Evolutionary conservation across 1,140 invertebrate genomes (phyloP).

Genomic region (Lordiphosa clarofinis): DNA sequence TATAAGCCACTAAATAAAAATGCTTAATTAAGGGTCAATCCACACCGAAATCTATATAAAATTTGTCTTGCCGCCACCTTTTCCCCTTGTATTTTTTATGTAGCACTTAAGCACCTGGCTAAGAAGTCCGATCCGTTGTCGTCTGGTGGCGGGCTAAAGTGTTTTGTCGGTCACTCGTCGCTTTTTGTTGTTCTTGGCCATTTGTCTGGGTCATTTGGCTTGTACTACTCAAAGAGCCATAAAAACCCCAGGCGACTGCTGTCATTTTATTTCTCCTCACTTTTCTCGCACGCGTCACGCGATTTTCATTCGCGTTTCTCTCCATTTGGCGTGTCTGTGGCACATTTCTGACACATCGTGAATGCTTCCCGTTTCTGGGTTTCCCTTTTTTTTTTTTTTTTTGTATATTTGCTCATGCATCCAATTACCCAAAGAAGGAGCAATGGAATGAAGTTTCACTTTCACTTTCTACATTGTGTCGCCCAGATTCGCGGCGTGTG

Average conservation of each 20-base stretch:
- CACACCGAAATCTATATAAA: conserved; percentile 3
- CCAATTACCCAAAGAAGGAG: conserved; percentile 28
- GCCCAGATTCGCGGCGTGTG: conserved; percentile 17
- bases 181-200: conserved; percentile 29
- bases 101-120: conserved; percentile 36
- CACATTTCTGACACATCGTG: conserved; percentile 19
- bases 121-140: conserved; percentile 12
- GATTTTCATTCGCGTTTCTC: conserved; percentile 21
- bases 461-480: background rate
- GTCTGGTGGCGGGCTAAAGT: conserved; percentile 35
- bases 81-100: conserved; percentile 22
- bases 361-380: conserved; percentile 19
- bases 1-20: conserved; percentile 11
- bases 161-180: conserved; percentile 40
- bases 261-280: conserved; percentile 16
- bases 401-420: conserved; percentile 18
- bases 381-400: conserved; percentile 9
- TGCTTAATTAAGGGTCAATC: conserved; percentile 10
- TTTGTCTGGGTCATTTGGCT: conserved; percentile 43
- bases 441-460: conserved; percentile 18
- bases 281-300: conserved; percentile 31
- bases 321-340: conserved; percentile 1
- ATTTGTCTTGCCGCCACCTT: conserved; percentile 28
- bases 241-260: conserved; percentile 17
- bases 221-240: conserved; percentile 23